Evolutionary conservation across 2,113 vertebrate genomes (phyloP).

Genomic region (Fukomys damarensis): DNA sequence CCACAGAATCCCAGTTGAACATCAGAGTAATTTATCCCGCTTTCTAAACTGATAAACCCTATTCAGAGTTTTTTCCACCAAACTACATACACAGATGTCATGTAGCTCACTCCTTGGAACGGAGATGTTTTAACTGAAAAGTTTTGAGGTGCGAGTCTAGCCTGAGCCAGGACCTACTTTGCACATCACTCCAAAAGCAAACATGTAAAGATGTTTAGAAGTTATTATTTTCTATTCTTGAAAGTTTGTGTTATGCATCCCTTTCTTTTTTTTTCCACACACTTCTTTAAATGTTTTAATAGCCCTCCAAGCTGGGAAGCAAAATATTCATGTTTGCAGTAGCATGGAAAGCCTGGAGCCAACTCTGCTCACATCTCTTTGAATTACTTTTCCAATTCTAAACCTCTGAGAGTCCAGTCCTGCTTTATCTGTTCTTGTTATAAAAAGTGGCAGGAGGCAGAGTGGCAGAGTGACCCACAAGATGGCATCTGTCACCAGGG

Average conservation of each 20-base stretch:
- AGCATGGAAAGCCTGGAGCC: slow-evolving; percentile 80
- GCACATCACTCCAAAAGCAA: slow-evolving; percentile 77
- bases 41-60: neutral
- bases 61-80: neutral
- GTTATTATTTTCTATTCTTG: slow-evolving; percentile 74
- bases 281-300: slow-evolving; percentile 76
- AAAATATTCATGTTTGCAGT: slow-evolving; percentile 79
- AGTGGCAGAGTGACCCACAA: slow-evolving; percentile 98
- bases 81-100: neutral
- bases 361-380: slow-evolving; percentile 84
- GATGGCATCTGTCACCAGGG: slow-evolving; percentile 99
- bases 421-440: slow-evolving; percentile 91
- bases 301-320: slow-evolving; percentile 73
- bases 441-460: slow-evolving; percentile 98
- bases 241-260: slow-evolving; percentile 63
- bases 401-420: slow-evolving; percentile 82
- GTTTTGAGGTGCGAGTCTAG: slow-evolving; percentile 63
- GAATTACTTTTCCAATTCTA: slow-evolving; percentile 86
- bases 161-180: slow-evolving; percentile 79
- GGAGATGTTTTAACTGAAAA: slow-evolving; percentile 80
- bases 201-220: slow-evolving; percentile 63
- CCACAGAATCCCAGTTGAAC: slow-evolving; percentile 71
- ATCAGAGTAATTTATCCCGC: slow-evolving; percentile 58
- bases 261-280: slow-evolving; percentile 54
- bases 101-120: slow-evolving; percentile 46